Evolutionary conservation across 1,140 invertebrate species (phyloP).

Genomic region (Pinna nobilis): DNA sequence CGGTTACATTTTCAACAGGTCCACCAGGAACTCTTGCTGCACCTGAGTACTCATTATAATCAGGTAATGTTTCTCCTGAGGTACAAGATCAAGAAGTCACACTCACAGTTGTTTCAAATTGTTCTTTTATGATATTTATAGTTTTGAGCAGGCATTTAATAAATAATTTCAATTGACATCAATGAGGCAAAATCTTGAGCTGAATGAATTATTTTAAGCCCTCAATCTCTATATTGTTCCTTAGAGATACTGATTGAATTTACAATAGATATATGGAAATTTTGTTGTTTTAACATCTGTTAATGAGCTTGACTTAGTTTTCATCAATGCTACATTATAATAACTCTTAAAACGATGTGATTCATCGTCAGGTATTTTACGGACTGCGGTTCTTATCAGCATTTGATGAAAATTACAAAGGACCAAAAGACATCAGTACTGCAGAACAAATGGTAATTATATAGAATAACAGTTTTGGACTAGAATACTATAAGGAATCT

Average conservation of each 20-base stretch:
- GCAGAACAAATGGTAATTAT: slow-evolving; percentile 67
- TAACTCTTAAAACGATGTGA: not conserved
- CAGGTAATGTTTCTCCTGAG: slow-evolving; percentile 52
- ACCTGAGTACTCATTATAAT: slow-evolving; percentile 70
- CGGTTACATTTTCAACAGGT: slow-evolving; percentile 70
- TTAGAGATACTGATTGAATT: no score
- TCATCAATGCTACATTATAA: not conserved
- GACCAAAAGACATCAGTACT: slow-evolving; percentile 57
- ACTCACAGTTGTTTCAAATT: not conserved
- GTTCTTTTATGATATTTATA: no score
- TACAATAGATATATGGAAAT: no score
- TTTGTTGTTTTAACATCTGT: no score
- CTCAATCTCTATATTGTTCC: no score
- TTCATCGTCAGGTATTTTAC: slow-evolving; percentile 73
- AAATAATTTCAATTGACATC: no score
- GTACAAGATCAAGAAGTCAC: not conserved
- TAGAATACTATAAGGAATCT: no score
- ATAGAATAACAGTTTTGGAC: no score
- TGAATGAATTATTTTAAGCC: no score
- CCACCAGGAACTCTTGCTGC: slow-evolving; percentile 72
- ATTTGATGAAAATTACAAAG: slow-evolving; percentile 64
- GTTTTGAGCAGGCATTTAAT: no score
- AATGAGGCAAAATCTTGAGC: no score
- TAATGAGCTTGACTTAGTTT: no score
- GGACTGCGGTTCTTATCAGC: slow-evolving; percentile 69